Conservation (phyloP, 2,797 vertebrate species). For the Hyperoplus lanceolatus region DNA sequence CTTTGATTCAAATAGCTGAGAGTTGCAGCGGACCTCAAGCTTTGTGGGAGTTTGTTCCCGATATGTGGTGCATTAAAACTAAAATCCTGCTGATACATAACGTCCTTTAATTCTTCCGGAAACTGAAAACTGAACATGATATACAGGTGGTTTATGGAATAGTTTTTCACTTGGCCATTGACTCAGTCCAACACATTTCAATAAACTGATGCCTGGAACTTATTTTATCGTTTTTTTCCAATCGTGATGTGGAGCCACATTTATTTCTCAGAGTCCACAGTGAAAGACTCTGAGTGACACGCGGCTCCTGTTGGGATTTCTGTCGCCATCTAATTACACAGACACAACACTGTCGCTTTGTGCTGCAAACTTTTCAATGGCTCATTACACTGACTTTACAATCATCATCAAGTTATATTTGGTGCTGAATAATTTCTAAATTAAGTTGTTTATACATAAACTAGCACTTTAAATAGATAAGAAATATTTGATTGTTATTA, state of each 20-base stretch:
- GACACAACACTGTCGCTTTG: conserved; percentile 22
- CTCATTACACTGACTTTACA: background rate
- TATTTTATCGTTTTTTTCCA: background rate
- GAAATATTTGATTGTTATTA: too few species aligned
- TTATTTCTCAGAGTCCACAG: conserved; percentile 45
- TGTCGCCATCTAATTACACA: conserved; percentile 37
- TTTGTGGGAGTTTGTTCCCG: too few species aligned
- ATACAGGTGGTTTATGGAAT: background rate
- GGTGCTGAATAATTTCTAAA: background rate
- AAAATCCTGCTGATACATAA: too few species aligned
- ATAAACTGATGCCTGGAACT: background rate
- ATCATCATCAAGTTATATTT: background rate
- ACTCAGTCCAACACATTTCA: background rate
- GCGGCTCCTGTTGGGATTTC: conserved; percentile 22
- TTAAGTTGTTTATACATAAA: background rate
- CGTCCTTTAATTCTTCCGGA: background rate
- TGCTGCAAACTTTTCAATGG: conserved; percentile 25
- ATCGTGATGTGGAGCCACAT: conserved; percentile 32
- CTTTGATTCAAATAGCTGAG: too few species aligned
- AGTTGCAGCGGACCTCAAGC: too few species aligned
- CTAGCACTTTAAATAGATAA: too few species aligned
- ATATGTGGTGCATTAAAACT: too few species aligned
- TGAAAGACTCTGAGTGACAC: conserved; percentile 43
- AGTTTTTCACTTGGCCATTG: too few species aligned
- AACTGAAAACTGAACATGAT: background rate